These are phyloP conservation scores for Epinephelus cyanopodus DNA, from an alignment of 2,113 vertebrate species.

Conservation along the genomic window DNA sequence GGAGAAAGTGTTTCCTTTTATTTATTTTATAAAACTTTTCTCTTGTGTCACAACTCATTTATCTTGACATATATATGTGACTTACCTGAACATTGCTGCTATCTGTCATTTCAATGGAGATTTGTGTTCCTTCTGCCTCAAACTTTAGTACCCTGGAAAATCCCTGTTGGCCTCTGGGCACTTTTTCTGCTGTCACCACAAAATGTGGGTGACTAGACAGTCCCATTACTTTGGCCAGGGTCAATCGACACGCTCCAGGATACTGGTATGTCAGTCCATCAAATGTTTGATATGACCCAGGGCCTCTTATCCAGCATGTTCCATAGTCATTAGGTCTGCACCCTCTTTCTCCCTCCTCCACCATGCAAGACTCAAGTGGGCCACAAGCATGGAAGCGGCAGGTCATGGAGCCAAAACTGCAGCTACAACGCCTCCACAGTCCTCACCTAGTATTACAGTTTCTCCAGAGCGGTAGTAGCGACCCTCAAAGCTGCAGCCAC, in stretches of 20 bases:
- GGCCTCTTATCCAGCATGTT: slow-evolving; percentile 69
- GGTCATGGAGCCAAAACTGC: slow-evolving; percentile 56
- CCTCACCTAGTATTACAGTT: slow-evolving; percentile 52
- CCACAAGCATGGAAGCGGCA: slow-evolving; percentile 65
- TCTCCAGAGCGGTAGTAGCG: slow-evolving; percentile 72
- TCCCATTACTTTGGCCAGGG: slow-evolving; percentile 63
- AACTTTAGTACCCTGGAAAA: slow-evolving; percentile 60
- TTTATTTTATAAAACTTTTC: not conserved
- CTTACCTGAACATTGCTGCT: slow-evolving; percentile 58
- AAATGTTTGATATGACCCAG: slow-evolving; percentile 72
- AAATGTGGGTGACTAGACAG: slow-evolving; percentile 49
- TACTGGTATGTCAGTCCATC: slow-evolving; percentile 72
- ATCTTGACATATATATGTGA: not conserved
- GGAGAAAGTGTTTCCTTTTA: not conserved
- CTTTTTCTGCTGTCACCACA: slow-evolving; percentile 63
- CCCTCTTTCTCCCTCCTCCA: slow-evolving; percentile 58
- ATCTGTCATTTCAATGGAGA: slow-evolving; percentile 59
- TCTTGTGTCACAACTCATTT: not conserved
- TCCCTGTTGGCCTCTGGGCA: slow-evolving; percentile 40
- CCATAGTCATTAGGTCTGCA: slow-evolving; percentile 60
- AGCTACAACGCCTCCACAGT: slow-evolving; percentile 74
- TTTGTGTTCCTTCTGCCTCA: slow-evolving; percentile 50
- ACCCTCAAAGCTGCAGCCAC: slow-evolving; percentile 78
- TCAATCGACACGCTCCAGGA: slow-evolving; percentile 71
- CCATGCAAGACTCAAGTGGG: slow-evolving; percentile 42